These are phyloP conservation scores for Lytechinus variegatus DNA, from an alignment of 35 echinoderm and acorn worm genomes.

Conservation along the genomic window DNA sequence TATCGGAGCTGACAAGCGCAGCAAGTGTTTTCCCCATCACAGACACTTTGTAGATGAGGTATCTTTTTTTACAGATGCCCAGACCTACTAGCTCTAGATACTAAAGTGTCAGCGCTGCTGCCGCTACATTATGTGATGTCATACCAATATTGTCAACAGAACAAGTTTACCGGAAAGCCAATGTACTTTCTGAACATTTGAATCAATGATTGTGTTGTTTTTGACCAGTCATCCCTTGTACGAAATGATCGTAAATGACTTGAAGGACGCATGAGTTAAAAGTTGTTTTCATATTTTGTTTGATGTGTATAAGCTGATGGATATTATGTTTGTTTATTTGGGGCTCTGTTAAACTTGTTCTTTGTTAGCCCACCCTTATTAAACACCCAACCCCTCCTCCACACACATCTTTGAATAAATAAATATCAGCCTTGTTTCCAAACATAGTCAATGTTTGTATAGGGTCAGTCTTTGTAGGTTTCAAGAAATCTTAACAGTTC, in stretches of 20 bases:
- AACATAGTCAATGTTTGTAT: neutral
- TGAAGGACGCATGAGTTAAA: neutral
- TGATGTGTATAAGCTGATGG: neutral
- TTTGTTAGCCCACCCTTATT: neutral
- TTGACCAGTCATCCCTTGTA: neutral
- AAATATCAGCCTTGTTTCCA: neutral
- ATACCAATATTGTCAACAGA: slow-evolving; percentile 11
- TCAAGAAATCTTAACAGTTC: neutral
- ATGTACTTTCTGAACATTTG: neutral
- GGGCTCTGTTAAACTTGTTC: neutral
- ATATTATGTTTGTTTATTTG: neutral
- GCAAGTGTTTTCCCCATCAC: neutral
- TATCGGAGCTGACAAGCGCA: neutral
- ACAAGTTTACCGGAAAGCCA: slow-evolving; percentile 2
- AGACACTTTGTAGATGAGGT: neutral
- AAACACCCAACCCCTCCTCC: neutral
- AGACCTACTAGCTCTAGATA: neutral
- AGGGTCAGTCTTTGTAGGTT: neutral
- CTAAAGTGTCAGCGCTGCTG: neutral
- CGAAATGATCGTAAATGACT: neutral
- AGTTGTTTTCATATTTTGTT: neutral
- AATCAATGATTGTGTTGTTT: neutral
- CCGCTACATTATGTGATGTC: neutral
- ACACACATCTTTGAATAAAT: neutral
- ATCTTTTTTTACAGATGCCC: neutral